Evolutionary conservation across 2,797 vertebrate genomes (phyloP), one percentile per base, ranked within the genome.

Genomic region (Oreortyx pictus): DNA sequence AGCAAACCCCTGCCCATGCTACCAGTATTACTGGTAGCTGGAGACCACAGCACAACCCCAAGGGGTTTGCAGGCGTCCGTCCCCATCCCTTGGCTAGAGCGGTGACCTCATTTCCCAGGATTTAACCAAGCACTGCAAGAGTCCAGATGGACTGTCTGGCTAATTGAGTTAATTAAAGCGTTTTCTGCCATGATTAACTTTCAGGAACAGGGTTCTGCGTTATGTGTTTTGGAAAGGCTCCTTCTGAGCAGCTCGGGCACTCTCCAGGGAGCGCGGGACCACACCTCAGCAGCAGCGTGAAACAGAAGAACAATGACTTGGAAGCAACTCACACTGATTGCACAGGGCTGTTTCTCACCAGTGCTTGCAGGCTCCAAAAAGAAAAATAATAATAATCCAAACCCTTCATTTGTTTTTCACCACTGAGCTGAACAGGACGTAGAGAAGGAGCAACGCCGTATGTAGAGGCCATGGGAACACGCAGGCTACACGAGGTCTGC

Each of bases 121-220:
- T 81, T 78, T 89, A 86, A 86, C 6, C 44, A 56, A 81, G 70
- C 23, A 1, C 89, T 66, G 89, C 43, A 33, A 23, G 70, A 91
- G 82, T 50, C 82, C 89, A 84, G 91, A 88, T 77, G 88, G 91
- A 71, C 75, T 1, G 17, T 80, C 91, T 88, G 90, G 88, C 79
- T 91, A 93, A 92, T 54, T 54, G 78, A 92, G 83, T 91, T 91
- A 94, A 95, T 94, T 95, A 95, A 91, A 90, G 88, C 4, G 2
- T 72, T 93, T 88, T 82, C 41, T 3, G 86, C 71, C 24, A 78
- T 29, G 4, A 96, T 92, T 95, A 93, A 94, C 81, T 93, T 86
- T n/a, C 61, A 65, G 31, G 31, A 44, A 27, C 49, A 35, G 75
- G 11, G 27, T 49, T 78, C n/a, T 23, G 41, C 18, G 14, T 35